These are phyloP conservation scores for Sebastes oblongus DNA, from an alignment of 2,797 vertebrate species.

Conservation along the genomic window DNA sequence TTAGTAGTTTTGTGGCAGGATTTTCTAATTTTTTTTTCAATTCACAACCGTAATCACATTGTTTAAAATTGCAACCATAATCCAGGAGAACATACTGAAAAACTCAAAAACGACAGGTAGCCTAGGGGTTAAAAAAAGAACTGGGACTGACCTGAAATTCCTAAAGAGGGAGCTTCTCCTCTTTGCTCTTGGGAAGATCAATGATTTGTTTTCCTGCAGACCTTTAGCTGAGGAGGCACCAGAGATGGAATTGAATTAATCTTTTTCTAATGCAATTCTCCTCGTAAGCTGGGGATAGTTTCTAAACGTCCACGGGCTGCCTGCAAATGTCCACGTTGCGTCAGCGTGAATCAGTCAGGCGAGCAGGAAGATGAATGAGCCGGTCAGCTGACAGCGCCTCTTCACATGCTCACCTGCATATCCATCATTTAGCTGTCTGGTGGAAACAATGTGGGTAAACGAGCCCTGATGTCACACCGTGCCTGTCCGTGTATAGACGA, in stretches of 20 bases:
- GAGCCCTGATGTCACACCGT: neutral
- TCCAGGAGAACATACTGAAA: no score
- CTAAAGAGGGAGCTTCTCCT: conserved; percentile 29
- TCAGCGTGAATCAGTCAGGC: neutral
- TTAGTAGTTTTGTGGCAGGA: no score
- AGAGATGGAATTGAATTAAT: conserved; percentile 46
- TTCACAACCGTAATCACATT: no score
- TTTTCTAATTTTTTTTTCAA: no score
- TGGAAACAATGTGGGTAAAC: neutral
- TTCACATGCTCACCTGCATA: conserved; percentile 2
- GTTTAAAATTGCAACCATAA: no score
- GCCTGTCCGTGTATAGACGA: neutral
- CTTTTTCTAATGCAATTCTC: conserved; percentile 45
- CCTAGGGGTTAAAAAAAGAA: neutral
- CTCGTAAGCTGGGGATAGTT: neutral
- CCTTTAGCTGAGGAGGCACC: conserved; percentile 37
- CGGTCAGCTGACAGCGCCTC: conserved; percentile 6
- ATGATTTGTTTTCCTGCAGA: conserved; percentile 45
- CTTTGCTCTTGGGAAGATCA: conserved; percentile 48
- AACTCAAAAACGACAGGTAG: neutral
- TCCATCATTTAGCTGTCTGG: conserved; percentile 1
- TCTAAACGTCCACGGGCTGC: neutral
- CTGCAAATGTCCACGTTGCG: conserved; percentile 15
- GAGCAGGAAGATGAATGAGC: neutral
- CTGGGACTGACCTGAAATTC: neutral